Evolutionary conservation across 2,797 vertebrate genomes (phyloP), one percentile per base, ranked within the genome.

Genomic region (Loriculus beryllinus): DNA sequence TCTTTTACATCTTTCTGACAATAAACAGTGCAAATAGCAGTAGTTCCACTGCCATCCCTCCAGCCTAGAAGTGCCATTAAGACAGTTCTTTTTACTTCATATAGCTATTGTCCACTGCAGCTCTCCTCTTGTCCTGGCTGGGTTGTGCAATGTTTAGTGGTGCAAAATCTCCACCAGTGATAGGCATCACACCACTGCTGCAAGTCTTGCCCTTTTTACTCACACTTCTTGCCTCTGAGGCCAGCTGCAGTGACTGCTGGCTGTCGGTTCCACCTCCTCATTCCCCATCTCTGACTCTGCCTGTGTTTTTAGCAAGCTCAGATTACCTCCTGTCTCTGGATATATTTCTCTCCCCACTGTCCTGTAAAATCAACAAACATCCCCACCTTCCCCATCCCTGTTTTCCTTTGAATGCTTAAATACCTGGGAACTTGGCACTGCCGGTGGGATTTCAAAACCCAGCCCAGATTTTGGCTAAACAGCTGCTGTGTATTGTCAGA

Each of bases 21-120:
- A 92, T 78, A 93, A 96, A 87, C 76, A 75, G 83, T 57, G 52
- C 88, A 96, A 95, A 91, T 88, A 86, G 68, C 59, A 37, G 80
- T 67, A 76, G 52, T 86, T 76, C 49, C 54, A 80, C 43, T 93
- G 60, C 69, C 14, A 11, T 64, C 29, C 29, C 29, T 71, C 56
- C 60, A 23, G 48, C 35, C 49, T 92, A 48, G 49, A 81, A 75
- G 52, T 42, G 33, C 48, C 68, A 48, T 69, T 90, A 71, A 90
- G 74, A 68, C 40, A 70, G 39, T 71, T 52, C 25, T 87, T 82
- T 82, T 51, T 60, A n/a, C 49, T 91, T 81, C 68, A 74, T 80
- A 35, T 39, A 81, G 92, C 79, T 76, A 63, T 37, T 67, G 67
- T 39, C 35, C 42, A 56, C 47, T 51, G n/a, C 43, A 70, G 35